Evolutionary conservation across 2,888 invertebrate genomes (phyloP).

Genomic region (Exocentrus adspersus): DNA sequence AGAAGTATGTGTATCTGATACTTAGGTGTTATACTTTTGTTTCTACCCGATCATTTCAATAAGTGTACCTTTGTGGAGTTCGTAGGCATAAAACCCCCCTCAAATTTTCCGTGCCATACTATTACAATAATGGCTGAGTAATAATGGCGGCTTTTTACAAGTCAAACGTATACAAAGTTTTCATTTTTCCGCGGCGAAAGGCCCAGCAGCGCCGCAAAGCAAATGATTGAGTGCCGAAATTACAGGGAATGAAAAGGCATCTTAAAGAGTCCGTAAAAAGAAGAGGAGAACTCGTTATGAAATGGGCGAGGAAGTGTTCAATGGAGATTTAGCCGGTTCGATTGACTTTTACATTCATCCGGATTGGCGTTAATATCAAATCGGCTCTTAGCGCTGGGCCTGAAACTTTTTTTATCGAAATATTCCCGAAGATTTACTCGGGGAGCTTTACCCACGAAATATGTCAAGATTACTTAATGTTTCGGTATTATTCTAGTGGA

Average conservation of each 20-base stretch:
- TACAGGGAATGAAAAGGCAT: slow-evolving; percentile 31
- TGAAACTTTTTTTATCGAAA: slow-evolving; percentile 34
- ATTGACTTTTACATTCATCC: slow-evolving; percentile 46
- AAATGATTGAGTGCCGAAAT: slow-evolving; percentile 41
- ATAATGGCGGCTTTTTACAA: slow-evolving; percentile 28
- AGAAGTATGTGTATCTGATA: too few relatives aligned
- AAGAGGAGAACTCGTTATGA: slow-evolving; percentile 38
- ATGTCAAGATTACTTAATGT: not conserved
- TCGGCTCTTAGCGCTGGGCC: slow-evolving; percentile 32
- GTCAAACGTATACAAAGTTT: slow-evolving; percentile 32
- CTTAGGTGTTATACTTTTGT: too few relatives aligned
- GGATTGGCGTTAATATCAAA: slow-evolving; percentile 46
- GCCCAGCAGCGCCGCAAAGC: slow-evolving; percentile 22
- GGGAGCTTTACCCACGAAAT: slow-evolving; percentile 28
- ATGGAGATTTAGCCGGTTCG: slow-evolving; percentile 44
- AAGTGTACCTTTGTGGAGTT: too few relatives aligned
- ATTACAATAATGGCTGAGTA: slow-evolving; percentile 27
- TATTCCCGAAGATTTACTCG: slow-evolving; percentile 28
- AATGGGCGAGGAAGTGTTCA: slow-evolving; percentile 38
- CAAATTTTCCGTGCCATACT: not conserved
- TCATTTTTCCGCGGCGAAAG: slow-evolving; percentile 24
- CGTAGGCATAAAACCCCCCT: too few relatives aligned
- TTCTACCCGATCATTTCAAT: too few relatives aligned
- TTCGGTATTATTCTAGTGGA: not conserved
- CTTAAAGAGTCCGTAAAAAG: slow-evolving; percentile 33